phyloP scores from a whole-genome alignment of 2,888 invertebrate species.

The Nebria salina region DNA sequence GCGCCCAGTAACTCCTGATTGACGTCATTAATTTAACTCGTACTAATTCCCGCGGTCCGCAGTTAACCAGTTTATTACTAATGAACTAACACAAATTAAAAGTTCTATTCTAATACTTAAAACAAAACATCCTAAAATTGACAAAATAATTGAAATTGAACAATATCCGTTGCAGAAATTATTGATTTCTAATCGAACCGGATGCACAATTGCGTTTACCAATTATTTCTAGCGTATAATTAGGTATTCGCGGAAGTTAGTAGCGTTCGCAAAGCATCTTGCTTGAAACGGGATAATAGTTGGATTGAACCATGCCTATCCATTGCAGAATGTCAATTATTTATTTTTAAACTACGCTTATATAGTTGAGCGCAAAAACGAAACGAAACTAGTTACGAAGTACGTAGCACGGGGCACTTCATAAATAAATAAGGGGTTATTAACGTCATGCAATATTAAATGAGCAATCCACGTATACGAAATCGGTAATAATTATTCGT shows the following conservation, averaged over 20 bases:
- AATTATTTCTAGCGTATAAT: neutral
- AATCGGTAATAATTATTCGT: neutral
- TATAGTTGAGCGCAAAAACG: neutral
- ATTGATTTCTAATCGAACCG: neutral
- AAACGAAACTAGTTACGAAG: neutral
- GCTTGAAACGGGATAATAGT: neutral
- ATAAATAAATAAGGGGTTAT: neutral
- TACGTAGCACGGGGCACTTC: neutral
- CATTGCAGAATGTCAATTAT: neutral
- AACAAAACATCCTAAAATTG: too few species aligned
- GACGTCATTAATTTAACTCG: slow-evolving; percentile 52
- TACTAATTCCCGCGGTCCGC: slow-evolving; percentile 50
- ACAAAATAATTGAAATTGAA: neutral
- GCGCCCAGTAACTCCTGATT: slow-evolving; percentile 51
- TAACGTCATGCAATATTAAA: slow-evolving; percentile 1
- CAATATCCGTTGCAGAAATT: neutral
- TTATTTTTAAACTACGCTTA: neutral
- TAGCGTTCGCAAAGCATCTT: neutral
- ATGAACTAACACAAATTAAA: slow-evolving; percentile 35
- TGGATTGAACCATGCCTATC: neutral
- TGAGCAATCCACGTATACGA: neutral
- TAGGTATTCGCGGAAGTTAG: neutral
- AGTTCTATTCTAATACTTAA: too few species aligned
- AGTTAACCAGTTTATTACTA: slow-evolving; percentile 50
- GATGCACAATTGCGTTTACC: neutral